Conservation (phyloP, 2,797 vertebrate genomes). For the Enteromius thamalakanensis region DNA sequence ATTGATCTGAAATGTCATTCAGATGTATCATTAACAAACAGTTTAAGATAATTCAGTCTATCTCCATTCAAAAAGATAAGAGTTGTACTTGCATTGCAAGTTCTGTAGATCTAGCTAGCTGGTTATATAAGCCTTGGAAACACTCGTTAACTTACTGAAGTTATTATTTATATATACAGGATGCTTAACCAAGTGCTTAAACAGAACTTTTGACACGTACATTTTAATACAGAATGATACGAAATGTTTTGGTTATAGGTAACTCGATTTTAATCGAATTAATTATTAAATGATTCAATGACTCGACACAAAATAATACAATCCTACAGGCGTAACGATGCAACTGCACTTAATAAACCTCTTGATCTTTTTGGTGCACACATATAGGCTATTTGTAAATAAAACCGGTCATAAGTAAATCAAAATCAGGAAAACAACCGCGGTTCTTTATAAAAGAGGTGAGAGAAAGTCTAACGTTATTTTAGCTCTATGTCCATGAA, state of each 20-base stretch:
- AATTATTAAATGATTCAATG: neutral
- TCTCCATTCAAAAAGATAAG: neutral
- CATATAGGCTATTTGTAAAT: neutral
- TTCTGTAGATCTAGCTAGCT: neutral
- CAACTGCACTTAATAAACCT: neutral
- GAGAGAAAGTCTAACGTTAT: neutral
- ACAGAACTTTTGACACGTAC: neutral
- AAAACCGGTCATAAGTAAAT: neutral
- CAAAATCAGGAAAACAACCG: neutral
- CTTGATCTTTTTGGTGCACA: neutral
- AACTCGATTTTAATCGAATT: neutral
- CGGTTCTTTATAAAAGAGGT: neutral
- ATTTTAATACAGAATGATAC: neutral
- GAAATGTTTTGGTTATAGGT: neutral
- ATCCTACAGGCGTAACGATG: neutral
- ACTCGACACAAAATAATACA: neutral
- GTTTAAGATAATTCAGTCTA: neutral
- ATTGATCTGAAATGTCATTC: neutral
- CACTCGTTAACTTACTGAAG: neutral
- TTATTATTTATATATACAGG: neutral
- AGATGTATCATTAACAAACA: neutral
- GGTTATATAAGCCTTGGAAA: neutral
- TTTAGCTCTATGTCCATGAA: neutral
- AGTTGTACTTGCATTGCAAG: neutral
- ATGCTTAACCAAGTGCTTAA: neutral